phyloP scores from a whole-genome alignment of 2,888 invertebrate species.

The Acanthococcus lagerstroemiae region DNA sequence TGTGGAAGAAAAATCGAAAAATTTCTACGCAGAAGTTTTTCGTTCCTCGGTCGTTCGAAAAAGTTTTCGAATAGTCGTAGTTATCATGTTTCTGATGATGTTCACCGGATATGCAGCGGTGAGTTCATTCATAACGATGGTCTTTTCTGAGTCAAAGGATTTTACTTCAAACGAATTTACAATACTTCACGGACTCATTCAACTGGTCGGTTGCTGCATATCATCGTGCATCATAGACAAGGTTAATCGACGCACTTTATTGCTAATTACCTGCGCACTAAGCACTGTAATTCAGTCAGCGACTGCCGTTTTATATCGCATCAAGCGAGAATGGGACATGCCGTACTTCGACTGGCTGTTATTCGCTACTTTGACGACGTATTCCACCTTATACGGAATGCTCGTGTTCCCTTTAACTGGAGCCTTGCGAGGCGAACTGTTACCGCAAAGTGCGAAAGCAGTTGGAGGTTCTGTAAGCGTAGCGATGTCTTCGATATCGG shows the following conservation, averaged over 20 bases:
- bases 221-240: not conserved
- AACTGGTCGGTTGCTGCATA: not conserved
- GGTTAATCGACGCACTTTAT: not conserved
- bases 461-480: not conserved
- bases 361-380: not conserved
- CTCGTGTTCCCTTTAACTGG: not conserved
- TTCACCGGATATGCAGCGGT: no score
- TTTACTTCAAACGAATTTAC: slow-evolving; percentile 10
- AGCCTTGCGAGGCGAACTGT: slow-evolving; percentile 9
- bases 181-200: not conserved
- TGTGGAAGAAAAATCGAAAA: slow-evolving; percentile 23
- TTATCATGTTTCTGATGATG: no score
- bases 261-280: not conserved
- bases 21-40: slow-evolving; percentile 11
- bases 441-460: slow-evolving; percentile 2
- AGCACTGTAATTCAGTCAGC: not conserved
- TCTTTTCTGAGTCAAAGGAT: no score
- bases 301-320: not conserved
- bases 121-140: no score
- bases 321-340: not conserved
- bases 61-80: slow-evolving; percentile 23
- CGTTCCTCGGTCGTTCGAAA: no score
- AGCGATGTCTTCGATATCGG: not conserved
- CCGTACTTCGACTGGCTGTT: not conserved
- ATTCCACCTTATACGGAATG: not conserved